A percentile compares a stretch with the other conserved stretches of the same genome.
Conservation (phyloP, 2,888 invertebrate genomes). For the Agrotis ipsilon region DNA sequence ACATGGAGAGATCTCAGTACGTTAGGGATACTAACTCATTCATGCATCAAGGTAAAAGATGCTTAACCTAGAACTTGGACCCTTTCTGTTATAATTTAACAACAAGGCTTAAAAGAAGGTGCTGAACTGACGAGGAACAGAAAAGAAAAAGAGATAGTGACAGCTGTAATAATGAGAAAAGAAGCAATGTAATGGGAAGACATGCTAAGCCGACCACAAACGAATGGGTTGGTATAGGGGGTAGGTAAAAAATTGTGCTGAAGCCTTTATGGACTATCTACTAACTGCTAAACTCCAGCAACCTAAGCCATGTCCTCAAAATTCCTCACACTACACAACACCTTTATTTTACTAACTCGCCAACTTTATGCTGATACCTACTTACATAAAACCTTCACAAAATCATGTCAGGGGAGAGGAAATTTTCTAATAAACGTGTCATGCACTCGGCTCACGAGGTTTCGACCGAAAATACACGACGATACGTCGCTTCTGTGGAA, state of each 20-base stretch:
- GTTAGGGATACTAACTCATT: neutral
- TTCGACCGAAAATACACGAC: slow-evolving; percentile 73
- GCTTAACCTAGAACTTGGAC: neutral
- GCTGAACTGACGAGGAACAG: too few relatives aligned
- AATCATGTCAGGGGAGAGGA: slow-evolving; percentile 65
- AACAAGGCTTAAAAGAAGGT: neutral
- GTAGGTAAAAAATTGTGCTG: too few relatives aligned
- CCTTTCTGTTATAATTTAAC: too few relatives aligned
- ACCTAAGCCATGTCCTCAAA: slow-evolving; percentile 1
- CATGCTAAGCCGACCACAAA: too few relatives aligned
- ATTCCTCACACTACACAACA: slow-evolving; percentile 21
- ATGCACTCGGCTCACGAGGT: slow-evolving; percentile 78
- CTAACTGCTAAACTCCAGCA: neutral
- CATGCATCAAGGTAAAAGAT: neutral
- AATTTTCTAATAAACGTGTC: slow-evolving; percentile 84
- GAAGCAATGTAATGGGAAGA: too few relatives aligned
- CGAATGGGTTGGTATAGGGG: too few relatives aligned
- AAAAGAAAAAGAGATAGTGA: too few relatives aligned
- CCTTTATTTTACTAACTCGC: slow-evolving; percentile 51
- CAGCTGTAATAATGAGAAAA: too few relatives aligned
- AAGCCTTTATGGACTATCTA: neutral
- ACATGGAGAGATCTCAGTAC: neutral
- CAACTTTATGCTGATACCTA: slow-evolving; percentile 58
- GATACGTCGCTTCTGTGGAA: slow-evolving; percentile 79
- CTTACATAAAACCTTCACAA: slow-evolving; percentile 62